Conservation (phyloP, 2,888 invertebrate genomes). For the Scrobipalpa atriplicella region DNA sequence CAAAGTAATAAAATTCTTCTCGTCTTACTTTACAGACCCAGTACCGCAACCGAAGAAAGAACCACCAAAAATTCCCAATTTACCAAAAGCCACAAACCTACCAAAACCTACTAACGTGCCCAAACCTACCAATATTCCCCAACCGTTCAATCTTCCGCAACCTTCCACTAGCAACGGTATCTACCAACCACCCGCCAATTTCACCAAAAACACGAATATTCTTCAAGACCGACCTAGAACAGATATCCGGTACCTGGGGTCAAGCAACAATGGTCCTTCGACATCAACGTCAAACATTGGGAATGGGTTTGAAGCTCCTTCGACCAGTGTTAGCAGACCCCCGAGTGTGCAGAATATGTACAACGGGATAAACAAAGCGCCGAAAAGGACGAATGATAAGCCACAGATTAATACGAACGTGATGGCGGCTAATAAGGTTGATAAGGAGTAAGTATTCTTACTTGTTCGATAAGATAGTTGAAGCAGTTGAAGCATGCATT, state of each 20-base stretch:
- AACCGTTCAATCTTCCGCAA: slow-evolving; percentile 28
- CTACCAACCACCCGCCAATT: neutral
- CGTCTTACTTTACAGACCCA: slow-evolving; percentile 60
- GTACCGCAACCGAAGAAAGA: slow-evolving; percentile 65
- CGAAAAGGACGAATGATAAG: slow-evolving; percentile 71
- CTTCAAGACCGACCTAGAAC: slow-evolving; percentile 26
- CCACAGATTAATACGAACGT: slow-evolving; percentile 67
- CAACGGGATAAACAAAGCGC: slow-evolving; percentile 25
- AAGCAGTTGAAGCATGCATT: neutral
- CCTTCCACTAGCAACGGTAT: slow-evolving; percentile 25
- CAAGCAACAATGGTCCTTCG: slow-evolving; percentile 21
- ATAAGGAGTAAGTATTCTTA: slow-evolving; percentile 55
- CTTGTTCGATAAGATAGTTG: neutral
- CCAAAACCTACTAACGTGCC: slow-evolving; percentile 30
- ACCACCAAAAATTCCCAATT: slow-evolving; percentile 33
- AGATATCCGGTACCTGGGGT: slow-evolving; percentile 23
- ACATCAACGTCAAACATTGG: slow-evolving; percentile 5
- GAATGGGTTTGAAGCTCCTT: neutral
- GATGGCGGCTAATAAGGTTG: slow-evolving; percentile 53
- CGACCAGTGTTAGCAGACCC: slow-evolving; percentile 13
- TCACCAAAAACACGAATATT: slow-evolving; percentile 34
- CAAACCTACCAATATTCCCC: slow-evolving; percentile 34
- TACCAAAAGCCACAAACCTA: slow-evolving; percentile 34
- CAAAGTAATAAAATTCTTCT: neutral
- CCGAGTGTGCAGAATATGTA: slow-evolving; percentile 16